Evolutionary conservation across 2,888 invertebrate species (phyloP), one percentile per base, ranked within the genome.

Genomic region (Carterocephalus palaemon): DNA sequence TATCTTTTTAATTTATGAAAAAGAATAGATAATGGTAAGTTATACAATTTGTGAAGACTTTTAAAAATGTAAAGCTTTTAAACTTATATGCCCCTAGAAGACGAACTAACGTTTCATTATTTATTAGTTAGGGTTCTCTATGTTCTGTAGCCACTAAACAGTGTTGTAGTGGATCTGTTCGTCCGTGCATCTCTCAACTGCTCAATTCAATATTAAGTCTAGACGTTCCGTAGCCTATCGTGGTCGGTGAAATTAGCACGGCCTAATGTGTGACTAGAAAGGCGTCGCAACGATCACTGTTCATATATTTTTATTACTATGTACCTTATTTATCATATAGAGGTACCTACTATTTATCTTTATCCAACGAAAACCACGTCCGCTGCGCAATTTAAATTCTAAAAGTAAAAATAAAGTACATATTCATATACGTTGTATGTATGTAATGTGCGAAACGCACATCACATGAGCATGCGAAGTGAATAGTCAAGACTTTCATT

Each of bases 21-120:
- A 66, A 31, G 54, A 63, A 70, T 71, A 75, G 70, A 64, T 53
- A 79, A 76, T 64, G 67, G 70, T 80, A 76, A 79, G 74, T 78
- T 81, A 76, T 80, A 80, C 78, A 75, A 74, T 79, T 80, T 80
- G 78, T 79, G 75, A 76, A 76, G 74, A 77, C 73, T 80, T 76
- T 78, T 75, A 75, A 76, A 62, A 70, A 75, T 70, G 70, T 78
- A 75, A 80, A 73, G 80, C 77, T 81, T 80, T 75, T 75, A 72
- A 69, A 75, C 66, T 70, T 70, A 72, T 78, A 78, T 67, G 80
- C 81, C 80, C 76, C 72, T 77, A 76, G 75, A 65, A 59, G 64
- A 70, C 62, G 69, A 71, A 62, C 58, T 61, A 59, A 60, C 56
- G 64, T 68, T 65, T 66, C 64, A 70, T 70, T 67, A 70, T 68